Evolutionary conservation across 2,113 vertebrate species (phyloP).

Genomic region (Meles meles): DNA sequence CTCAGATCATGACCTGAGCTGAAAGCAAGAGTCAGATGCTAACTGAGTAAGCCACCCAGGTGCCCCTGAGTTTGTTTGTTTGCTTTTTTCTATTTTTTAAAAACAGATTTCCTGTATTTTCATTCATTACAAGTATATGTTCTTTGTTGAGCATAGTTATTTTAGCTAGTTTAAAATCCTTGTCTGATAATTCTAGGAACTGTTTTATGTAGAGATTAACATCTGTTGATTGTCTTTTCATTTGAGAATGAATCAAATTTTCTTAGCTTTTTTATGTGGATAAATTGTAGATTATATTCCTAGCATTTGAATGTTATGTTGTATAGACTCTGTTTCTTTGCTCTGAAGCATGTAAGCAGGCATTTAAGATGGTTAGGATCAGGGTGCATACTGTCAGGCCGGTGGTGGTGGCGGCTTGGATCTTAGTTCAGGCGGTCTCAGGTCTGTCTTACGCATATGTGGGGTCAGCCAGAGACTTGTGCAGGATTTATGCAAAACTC

Average conservation of each 20-base stretch:
- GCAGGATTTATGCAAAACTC: background rate
- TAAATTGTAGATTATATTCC: background rate
- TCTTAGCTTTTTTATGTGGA: background rate
- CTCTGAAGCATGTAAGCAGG: background rate
- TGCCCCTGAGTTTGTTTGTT: background rate
- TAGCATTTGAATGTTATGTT: background rate
- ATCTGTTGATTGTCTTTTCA: slow-evolving; percentile 12
- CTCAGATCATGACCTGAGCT: background rate
- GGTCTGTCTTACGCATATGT: background rate
- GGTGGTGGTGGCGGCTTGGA: background rate
- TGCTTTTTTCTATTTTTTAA: background rate
- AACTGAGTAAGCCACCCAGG: background rate
- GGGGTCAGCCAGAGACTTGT: background rate
- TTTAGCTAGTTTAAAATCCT: slow-evolving; percentile 12
- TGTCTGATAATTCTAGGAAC: background rate
- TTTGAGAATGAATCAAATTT: background rate
- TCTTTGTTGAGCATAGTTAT: background rate
- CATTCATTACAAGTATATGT: background rate
- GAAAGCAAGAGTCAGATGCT: background rate
- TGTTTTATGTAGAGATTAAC: background rate
- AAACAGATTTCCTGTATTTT: background rate
- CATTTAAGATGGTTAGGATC: background rate
- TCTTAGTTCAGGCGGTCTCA: background rate
- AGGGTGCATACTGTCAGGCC: background rate
- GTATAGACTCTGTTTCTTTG: background rate